These are phyloP conservation scores for Brachionus angularis DNA, from an alignment of 1,140 invertebrate species.

Conservation along the genomic window DNA sequence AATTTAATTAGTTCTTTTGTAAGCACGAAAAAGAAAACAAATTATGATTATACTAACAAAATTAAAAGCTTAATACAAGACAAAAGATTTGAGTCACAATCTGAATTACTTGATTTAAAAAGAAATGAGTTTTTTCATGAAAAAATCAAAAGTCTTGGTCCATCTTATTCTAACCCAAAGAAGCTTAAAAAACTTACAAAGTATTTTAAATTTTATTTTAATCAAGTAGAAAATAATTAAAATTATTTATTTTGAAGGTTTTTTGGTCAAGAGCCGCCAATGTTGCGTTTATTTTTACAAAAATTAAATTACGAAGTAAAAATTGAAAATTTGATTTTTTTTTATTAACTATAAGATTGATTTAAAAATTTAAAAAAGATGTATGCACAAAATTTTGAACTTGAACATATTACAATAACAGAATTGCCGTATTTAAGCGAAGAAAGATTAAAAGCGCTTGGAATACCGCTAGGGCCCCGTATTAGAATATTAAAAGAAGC, in stretches of 20 bases:
- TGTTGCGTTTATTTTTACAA: conserved; percentile 80
- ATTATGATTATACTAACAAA: neutral
- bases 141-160: neutral
- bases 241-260: conserved; percentile 66
- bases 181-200: conserved; percentile 59
- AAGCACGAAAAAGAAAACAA: neutral
- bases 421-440: conserved; percentile 85
- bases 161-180: conserved; percentile 66
- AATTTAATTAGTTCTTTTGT: conserved; percentile 1
- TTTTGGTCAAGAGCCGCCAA: conserved; percentile 85
- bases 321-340: neutral
- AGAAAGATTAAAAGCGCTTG: conserved; percentile 78
- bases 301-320: conserved; percentile 85
- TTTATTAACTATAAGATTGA: neutral
- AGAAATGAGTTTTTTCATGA: conserved; percentile 16
- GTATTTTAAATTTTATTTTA: conserved; percentile 47
- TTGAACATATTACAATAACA: conserved; percentile 81
- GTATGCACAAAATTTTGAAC: conserved; percentile 80
- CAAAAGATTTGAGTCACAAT: no score
- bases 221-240: neutral
- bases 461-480: conserved; percentile 79
- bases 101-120: neutral
- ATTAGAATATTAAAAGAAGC: conserved; percentile 83
- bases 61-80: neutral
- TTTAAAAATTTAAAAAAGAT: conserved; percentile 61